These are phyloP conservation scores for Gallinago stenura DNA, from an alignment of 2,797 vertebrate genomes.

Conservation along the genomic window DNA sequence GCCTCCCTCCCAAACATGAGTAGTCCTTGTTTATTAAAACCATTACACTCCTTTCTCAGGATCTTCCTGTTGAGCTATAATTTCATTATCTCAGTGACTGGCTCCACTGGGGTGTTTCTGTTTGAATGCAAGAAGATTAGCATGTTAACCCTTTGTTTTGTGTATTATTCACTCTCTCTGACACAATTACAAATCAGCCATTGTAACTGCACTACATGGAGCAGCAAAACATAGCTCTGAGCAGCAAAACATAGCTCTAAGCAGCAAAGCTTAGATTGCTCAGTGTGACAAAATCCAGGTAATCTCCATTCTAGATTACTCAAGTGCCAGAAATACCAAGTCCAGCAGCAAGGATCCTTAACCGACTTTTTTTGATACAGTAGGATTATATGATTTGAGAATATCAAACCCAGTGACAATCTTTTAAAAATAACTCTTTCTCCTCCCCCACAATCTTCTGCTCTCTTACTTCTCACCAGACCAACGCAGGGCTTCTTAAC, in stretches of 20 bases:
- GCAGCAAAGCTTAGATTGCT: not conserved
- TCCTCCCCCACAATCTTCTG: not conserved
- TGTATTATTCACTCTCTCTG: not conserved
- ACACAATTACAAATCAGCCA: not conserved
- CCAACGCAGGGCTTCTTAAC: not conserved
- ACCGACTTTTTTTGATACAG: not conserved
- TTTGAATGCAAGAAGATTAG: constrained; percentile 40
- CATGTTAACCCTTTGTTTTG: constrained; percentile 48
- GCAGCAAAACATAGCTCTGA: not conserved
- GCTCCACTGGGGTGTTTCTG: constrained; percentile 17
- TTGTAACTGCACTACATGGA: not conserved
- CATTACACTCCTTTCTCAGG: constrained; percentile 18
- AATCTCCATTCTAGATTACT: constrained; percentile 11
- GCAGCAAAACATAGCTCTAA: not conserved
- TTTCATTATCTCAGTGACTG: constrained; percentile 54
- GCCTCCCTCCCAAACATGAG: not conserved
- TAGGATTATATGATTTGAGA: not conserved
- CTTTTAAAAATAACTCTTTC: not conserved
- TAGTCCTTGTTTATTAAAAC: constrained; percentile 35
- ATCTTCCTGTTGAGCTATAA: constrained; percentile 53
- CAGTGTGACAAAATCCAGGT: not conserved
- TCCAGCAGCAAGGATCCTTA: not conserved
- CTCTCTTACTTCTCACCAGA: not conserved
- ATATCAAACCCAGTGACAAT: not conserved
- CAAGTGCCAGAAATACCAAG: not conserved